phyloP scores from a whole-genome alignment of 2,888 invertebrate species.

The Zhuqinia jingwanae region DNA sequence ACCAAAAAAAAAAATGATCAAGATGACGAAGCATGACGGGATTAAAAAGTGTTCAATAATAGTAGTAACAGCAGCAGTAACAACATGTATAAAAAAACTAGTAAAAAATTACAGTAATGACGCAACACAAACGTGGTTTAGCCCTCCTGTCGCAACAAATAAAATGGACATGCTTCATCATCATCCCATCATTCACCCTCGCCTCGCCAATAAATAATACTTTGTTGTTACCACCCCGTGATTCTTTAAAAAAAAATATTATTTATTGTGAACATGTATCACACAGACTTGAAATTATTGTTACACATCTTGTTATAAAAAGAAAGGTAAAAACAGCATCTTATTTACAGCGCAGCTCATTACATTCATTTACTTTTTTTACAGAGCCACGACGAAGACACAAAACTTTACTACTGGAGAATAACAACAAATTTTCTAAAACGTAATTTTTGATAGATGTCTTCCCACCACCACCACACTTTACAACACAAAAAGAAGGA shows the following conservation, averaged over 20 bases:
- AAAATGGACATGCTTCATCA: slow-evolving; percentile 51
- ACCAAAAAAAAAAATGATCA: slow-evolving; percentile 23
- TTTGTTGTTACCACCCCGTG: slow-evolving; percentile 36
- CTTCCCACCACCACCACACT: too few relatives aligned
- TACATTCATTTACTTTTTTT: not conserved
- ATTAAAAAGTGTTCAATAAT: slow-evolving; percentile 45
- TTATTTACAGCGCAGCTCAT: too few relatives aligned
- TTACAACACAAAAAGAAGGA: too few relatives aligned
- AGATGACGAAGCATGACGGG: slow-evolving; percentile 50
- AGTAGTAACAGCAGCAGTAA: slow-evolving; percentile 36
- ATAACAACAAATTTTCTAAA: not conserved
- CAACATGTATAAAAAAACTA: not conserved
- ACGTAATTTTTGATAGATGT: not conserved
- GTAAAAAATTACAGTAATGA: slow-evolving; percentile 53
- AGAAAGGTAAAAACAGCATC: not conserved
- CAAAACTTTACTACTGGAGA: not conserved
- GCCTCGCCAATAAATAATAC: slow-evolving; percentile 35
- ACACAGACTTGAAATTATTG: slow-evolving; percentile 6
- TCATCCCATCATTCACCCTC: slow-evolving; percentile 49
- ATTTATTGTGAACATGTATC: not conserved
- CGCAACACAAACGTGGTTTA: slow-evolving; percentile 55
- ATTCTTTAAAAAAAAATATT: too few relatives aligned
- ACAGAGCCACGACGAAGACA: not conserved
- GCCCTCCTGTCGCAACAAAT: slow-evolving; percentile 51
- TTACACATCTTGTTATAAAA: slow-evolving; percentile 31